Conservation (phyloP, 2,113 vertebrate species). For the Pipa parva region DNA sequence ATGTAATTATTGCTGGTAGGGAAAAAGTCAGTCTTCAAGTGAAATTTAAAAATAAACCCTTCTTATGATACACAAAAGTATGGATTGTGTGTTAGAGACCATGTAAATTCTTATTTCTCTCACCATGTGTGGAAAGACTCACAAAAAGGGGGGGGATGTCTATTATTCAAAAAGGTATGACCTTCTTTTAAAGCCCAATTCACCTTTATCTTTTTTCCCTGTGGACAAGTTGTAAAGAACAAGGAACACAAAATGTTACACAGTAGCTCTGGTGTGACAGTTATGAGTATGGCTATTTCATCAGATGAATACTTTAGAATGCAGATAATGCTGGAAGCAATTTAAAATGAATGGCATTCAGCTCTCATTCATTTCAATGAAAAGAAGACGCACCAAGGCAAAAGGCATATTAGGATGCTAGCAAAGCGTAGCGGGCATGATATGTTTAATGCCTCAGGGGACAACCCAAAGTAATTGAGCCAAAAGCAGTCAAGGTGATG, state of each 20-base stretch:
- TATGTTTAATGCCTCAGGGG: slow-evolving; percentile 40
- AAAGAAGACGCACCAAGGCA: slow-evolving; percentile 40
- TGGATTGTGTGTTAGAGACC: too few species aligned
- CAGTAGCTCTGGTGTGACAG: slow-evolving; percentile 30
- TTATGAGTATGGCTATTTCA: slow-evolving; percentile 41
- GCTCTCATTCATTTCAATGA: slow-evolving; percentile 43
- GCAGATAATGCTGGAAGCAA: slow-evolving; percentile 41
- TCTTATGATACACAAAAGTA: too few species aligned
- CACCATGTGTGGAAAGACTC: too few species aligned
- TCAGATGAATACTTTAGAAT: slow-evolving; percentile 39
- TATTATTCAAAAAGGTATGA: slow-evolving; percentile 14
- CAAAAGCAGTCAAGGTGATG: slow-evolving; percentile 41
- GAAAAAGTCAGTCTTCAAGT: too few species aligned
- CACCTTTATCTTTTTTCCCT: slow-evolving; percentile 36
- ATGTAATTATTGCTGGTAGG: too few species aligned
- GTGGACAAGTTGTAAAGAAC: slow-evolving; percentile 26
- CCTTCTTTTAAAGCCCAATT: slow-evolving; percentile 31
- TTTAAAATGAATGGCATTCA: slow-evolving; percentile 43
- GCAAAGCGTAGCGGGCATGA: slow-evolving; percentile 41
- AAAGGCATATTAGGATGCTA: slow-evolving; percentile 41
- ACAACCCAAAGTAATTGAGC: slow-evolving; percentile 41
- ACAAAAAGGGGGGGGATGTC: too few species aligned
- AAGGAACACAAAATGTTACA: slow-evolving; percentile 34
- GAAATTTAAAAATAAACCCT: too few species aligned
- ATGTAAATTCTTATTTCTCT: too few species aligned